Conservation (phyloP, 37 sponge, comb jelly and placozoan species). For the Axinella damicornis region DNA sequence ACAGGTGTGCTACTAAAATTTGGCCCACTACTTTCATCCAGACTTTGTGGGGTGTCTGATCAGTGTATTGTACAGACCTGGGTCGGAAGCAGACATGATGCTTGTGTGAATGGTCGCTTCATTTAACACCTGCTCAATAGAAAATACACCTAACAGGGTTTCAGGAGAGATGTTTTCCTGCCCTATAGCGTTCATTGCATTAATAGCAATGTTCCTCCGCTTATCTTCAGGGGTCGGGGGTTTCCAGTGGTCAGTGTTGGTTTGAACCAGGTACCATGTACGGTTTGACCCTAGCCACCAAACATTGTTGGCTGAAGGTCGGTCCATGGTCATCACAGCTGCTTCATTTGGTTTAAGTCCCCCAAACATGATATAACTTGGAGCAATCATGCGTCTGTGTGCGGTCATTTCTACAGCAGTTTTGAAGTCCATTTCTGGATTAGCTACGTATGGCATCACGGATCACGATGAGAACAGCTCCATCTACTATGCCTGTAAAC, state of each 20-base stretch:
- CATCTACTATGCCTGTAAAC: conserved; percentile 21
- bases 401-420: conserved; percentile 60
- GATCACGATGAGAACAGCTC: conserved; percentile 30
- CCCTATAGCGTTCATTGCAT: conserved; percentile 66
- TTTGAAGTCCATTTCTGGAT: conserved; percentile 15
- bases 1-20: no score
- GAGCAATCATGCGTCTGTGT: conserved; percentile 71
- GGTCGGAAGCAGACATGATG: conserved; percentile 68
- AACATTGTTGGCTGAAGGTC: no score
- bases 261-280: conserved; percentile 92
- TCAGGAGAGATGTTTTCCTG: conserved; percentile 17
- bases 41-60: conserved; percentile 36
- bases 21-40: no score
- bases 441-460: conserved; percentile 53
- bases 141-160: conserved; percentile 74
- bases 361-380: conserved; percentile 84
- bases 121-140: conserved; percentile 76
- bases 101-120: conserved; percentile 72
- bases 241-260: conserved; percentile 91
- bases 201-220: conserved; percentile 80
- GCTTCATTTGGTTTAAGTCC: no score
- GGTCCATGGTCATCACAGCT: no score
- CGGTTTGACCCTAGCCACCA: no score
- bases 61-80: conserved; percentile 42
- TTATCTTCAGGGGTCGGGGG: conserved; percentile 77